These are phyloP conservation scores for Ctenopoma multispine DNA, from an alignment of 2,797 vertebrate genomes.

Conservation along the genomic window DNA sequence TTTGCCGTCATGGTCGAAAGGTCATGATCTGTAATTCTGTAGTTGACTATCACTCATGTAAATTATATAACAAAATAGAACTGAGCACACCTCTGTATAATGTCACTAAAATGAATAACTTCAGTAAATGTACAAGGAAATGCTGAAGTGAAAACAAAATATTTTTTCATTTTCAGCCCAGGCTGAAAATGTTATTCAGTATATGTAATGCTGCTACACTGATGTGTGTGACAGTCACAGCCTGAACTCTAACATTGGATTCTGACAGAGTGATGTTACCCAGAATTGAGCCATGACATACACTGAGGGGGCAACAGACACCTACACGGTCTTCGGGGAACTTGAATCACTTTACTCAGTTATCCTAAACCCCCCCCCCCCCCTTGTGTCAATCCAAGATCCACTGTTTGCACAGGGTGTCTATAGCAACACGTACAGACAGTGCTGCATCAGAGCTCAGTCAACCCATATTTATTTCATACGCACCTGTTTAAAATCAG, in stretches of 20 bases:
- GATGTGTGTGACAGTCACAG: conserved; percentile 35
- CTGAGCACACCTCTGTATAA: not conserved
- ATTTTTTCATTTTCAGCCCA: not conserved
- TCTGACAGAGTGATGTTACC: conserved; percentile 43
- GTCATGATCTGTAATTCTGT: conserved; percentile 58
- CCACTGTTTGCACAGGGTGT: conserved; percentile 62
- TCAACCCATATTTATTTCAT: conserved; percentile 62
- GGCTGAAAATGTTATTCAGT: not conserved
- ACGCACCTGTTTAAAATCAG: conserved; percentile 67
- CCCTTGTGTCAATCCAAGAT: conserved; percentile 37
- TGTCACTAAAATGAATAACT: not conserved
- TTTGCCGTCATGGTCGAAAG: conserved; percentile 34
- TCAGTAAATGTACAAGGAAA: not conserved
- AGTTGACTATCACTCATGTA: conserved; percentile 34
- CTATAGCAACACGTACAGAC: conserved; percentile 67
- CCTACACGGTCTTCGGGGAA: conserved; percentile 47
- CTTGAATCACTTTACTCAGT: conserved; percentile 37
- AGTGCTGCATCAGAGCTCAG: conserved; percentile 48
- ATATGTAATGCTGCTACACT: conserved; percentile 5
- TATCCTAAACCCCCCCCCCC: conserved; percentile 26
- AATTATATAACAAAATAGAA: not conserved
- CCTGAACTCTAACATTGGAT: conserved; percentile 57
- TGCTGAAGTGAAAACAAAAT: not conserved
- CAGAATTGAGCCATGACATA: conserved; percentile 37
- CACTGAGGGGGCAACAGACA: conserved; percentile 49